Evolutionary conservation across 2,888 invertebrate species (phyloP), one percentile per base, ranked within the genome.

Genomic region (Zootermopsis nevadensis): DNA sequence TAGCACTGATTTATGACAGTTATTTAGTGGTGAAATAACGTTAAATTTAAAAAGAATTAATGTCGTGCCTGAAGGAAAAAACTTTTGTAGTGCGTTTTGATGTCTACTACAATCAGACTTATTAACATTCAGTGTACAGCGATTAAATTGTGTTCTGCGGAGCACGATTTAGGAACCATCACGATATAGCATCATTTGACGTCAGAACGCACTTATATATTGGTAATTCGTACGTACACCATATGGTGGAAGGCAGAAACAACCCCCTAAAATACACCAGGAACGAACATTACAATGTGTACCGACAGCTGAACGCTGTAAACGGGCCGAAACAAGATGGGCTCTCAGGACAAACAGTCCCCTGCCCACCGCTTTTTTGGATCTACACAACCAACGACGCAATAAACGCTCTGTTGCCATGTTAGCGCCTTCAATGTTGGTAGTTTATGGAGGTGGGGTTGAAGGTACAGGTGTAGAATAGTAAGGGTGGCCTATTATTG

Each of bases 401-500:
- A n/a, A 74, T 74, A 38, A 74, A 74, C 42, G 24, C 38, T n/a
- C 1, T 42, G 38, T 38, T 74, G 38, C 74, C n/a, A 38, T 12
- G 35, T 38, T 74, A 42, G 22, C 38, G 10, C 69, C 69, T 4
- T 60, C n/a, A 6, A n/a, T 60, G 15, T 60, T 19, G 3, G 48
- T 48, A 48, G 19, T 48, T 48, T 48, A 12, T 48, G 42, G 42
- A n/a, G 60, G 60, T 60, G 10, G 74, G 74, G 38, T 42, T 38
- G n/a, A 74, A n/a, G 74, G 74, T 74, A n/a, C 74, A 74, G 74
- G 38, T 74, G 74, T 24, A 24, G 74, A 74, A 74, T 33, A 38
- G 38, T 38, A 38, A 42, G 42, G 15, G 74, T 69, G 74, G 38
- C 38, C 38, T 38, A 42, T 24, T 74, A n/a, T 38, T 24, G 2